phyloP scores from a whole-genome alignment of 2,888 invertebrate species.

The Microchrysa polita region DNA sequence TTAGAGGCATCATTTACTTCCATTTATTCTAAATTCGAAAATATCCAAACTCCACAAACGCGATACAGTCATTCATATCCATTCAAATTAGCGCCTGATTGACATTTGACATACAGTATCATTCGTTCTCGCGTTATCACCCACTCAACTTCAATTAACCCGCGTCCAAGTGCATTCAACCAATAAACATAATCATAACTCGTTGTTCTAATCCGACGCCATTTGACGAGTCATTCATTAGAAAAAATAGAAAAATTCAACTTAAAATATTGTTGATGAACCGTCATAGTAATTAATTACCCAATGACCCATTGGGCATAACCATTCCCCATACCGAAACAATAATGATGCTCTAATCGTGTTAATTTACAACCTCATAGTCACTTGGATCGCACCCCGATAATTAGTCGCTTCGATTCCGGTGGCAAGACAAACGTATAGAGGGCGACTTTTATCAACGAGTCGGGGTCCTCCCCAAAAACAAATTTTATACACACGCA shows the following conservation, averaged over 20 bases:
- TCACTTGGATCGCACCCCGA: slow-evolving; percentile 13
- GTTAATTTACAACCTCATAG: slow-evolving; percentile 42
- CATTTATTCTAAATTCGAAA: too few relatives aligned
- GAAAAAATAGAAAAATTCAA: not conserved
- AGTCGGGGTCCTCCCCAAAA: not conserved
- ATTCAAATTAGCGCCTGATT: slow-evolving; percentile 26
- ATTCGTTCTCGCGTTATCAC: slow-evolving; percentile 18
- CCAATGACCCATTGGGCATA: slow-evolving; percentile 34
- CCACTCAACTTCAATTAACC: slow-evolving; percentile 38
- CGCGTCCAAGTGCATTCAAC: not conserved
- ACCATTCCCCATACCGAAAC: slow-evolving; percentile 39
- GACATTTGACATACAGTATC: slow-evolving; percentile 35
- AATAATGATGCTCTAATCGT: slow-evolving; percentile 43
- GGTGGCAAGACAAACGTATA: slow-evolving; percentile 3
- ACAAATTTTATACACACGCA: too few relatives aligned
- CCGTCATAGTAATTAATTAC: slow-evolving; percentile 41
- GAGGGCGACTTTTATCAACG: slow-evolving; percentile 20
- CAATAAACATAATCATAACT: slow-evolving; percentile 24
- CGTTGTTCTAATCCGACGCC: slow-evolving; percentile 13
- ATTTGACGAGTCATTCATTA: not conserved
- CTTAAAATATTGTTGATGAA: slow-evolving; percentile 5
- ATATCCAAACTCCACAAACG: too few relatives aligned
- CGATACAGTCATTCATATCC: not conserved
- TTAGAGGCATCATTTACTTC: too few relatives aligned
- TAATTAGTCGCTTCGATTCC: slow-evolving; percentile 36